A percentile compares a stretch with the other conserved stretches of the same genome.
Evolutionary conservation across 2,888 invertebrate genomes (phyloP).

Genomic region (Sphaerophoria rueppellii): DNA sequence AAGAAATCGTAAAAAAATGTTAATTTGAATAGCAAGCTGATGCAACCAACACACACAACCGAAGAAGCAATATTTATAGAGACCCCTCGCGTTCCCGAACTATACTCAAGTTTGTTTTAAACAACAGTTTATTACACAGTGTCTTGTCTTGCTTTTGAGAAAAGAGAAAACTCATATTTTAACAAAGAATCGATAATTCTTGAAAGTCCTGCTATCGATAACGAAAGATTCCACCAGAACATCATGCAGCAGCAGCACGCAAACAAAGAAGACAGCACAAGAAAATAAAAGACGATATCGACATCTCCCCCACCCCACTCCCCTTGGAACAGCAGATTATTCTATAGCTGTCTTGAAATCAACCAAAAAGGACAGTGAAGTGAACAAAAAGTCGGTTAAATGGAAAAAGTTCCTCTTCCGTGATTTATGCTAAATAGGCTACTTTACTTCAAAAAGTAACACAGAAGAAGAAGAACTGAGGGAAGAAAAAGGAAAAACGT

Average conservation of each 20-base stretch:
- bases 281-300: neutral
- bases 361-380: conserved; percentile 64
- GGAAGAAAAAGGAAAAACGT: conserved; percentile 31
- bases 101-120: neutral
- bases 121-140: neutral
- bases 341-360: neutral
- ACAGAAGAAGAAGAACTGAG: conserved; percentile 20
- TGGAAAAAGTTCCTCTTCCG: conserved; percentile 69
- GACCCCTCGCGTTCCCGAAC: neutral
- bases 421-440: conserved; percentile 73
- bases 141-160: conserved; percentile 3
- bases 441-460: conserved; percentile 66
- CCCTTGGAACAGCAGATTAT: neutral
- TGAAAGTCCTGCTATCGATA: conserved; percentile 2
- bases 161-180: conserved; percentile 20
- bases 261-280: neutral
- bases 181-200: conserved; percentile 28
- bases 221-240: conserved; percentile 28
- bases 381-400: conserved; percentile 71
- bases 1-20: neutral
- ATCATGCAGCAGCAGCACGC: conserved; percentile 30
- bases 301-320: neutral
- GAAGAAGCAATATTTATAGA: neutral
- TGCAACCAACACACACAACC: neutral
- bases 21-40: conserved; percentile 12